Evolutionary conservation across 2,113 vertebrate genomes (phyloP).

Genomic region (Prinia subflava): DNA sequence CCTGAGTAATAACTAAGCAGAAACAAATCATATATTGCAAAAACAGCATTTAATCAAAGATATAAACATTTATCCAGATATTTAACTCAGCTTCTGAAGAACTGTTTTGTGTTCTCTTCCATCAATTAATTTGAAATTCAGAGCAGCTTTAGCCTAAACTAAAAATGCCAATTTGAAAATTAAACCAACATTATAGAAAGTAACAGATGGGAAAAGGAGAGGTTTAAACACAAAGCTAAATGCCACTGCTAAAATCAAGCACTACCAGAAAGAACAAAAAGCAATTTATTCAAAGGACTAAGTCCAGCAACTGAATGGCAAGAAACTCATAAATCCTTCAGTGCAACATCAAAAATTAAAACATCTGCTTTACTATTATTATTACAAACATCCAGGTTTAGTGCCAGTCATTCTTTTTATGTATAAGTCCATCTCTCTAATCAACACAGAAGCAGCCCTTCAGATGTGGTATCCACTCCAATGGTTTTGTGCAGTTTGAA

Average conservation of each 20-base stretch:
- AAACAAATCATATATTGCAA: not conserved
- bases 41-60: not conserved
- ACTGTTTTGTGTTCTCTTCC: not conserved
- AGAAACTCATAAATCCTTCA: slow-evolving; percentile 11
- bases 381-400: not conserved
- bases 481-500: not conserved
- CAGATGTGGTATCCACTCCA: not conserved
- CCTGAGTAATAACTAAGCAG: not conserved
- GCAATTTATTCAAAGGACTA: not conserved
- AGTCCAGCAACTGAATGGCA: not conserved
- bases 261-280: not conserved
- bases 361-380: slow-evolving; percentile 16
- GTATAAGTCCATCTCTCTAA: not conserved
- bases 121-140: not conserved
- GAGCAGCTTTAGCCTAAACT: not conserved
- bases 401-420: not conserved
- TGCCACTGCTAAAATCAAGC: not conserved
- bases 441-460: not conserved
- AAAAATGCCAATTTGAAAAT: not conserved
- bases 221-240: slow-evolving; percentile 1
- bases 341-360: not conserved
- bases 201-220: slow-evolving; percentile 18
- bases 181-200: not conserved
- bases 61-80: not conserved
- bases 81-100: not conserved